A percentile compares a stretch with the other conserved stretches of the same genome.
phyloP scores from a whole-genome alignment of 2,888 invertebrate genomes.

The Pandemis corylana region DNA sequence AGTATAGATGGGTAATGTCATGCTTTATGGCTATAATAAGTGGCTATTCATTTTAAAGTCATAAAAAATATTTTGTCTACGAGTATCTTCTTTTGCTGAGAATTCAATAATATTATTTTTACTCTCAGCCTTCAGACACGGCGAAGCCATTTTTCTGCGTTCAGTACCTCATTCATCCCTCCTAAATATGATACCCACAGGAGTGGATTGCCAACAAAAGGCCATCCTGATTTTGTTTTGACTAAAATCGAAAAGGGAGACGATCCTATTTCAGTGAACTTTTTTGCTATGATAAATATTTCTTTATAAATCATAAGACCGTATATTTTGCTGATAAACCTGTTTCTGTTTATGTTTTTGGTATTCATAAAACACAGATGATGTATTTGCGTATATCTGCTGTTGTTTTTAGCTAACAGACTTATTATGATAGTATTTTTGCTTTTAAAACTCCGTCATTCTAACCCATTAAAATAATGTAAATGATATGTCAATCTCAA shows the following conservation, averaged over 20 bases:
- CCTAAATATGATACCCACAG: conserved; percentile 76
- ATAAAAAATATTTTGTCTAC: too few relatives aligned
- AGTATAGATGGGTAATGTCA: too few relatives aligned
- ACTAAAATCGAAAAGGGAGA: conserved; percentile 72
- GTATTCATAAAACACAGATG: not conserved
- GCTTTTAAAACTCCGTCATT: too few relatives aligned
- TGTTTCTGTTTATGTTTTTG: conserved; percentile 1
- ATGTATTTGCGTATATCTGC: not conserved
- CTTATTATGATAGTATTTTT: too few relatives aligned
- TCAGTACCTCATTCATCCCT: conserved; percentile 64
- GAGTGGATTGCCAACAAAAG: conserved; percentile 81
- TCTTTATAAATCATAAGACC: conserved; percentile 32
- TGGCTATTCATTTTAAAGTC: too few relatives aligned
- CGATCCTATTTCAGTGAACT: conserved; percentile 75
- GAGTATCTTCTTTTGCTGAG: too few relatives aligned
- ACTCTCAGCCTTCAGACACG: conserved; percentile 1
- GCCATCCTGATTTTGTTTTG: conserved; percentile 81
- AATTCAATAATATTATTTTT: not conserved
- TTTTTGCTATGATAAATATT: conserved; percentile 55
- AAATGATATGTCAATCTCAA: too few relatives aligned
- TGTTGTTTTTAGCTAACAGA: not conserved
- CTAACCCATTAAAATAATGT: too few relatives aligned
- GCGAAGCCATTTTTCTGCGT: conserved; percentile 50
- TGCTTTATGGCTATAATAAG: too few relatives aligned
- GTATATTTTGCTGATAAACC: conserved; percentile 16